phyloP scores from a whole-genome alignment of 1,140 invertebrate genomes.

The Babylonia areolata region DNA sequence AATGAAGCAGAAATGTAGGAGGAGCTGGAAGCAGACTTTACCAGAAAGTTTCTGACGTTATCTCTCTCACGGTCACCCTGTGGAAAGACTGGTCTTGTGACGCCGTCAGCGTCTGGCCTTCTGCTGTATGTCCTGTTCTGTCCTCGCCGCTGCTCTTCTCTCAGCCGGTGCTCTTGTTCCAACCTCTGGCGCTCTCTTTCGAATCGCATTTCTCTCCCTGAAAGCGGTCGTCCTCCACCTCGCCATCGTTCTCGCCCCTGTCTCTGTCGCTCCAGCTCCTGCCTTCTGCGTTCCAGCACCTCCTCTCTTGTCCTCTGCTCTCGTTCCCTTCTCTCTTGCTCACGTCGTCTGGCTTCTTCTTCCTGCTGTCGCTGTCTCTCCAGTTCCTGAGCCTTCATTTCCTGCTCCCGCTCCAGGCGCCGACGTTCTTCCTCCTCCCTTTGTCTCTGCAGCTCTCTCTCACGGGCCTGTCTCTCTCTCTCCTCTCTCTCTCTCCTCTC shows the following conservation, averaged over 20 bases:
- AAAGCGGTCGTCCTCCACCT: background rate
- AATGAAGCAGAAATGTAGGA: slow-evolving; percentile 19
- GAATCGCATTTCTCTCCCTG: background rate
- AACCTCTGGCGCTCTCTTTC: background rate
- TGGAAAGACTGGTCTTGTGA: background rate
- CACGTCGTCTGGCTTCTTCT: background rate
- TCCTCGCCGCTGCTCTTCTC: background rate
- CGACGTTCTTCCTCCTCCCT: slow-evolving; percentile 22
- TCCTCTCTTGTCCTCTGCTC: slow-evolving; percentile 30
- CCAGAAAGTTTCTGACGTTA: background rate
- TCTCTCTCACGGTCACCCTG: background rate
- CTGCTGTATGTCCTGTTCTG: background rate
- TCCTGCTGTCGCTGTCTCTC: background rate
- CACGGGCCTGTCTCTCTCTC: slow-evolving; percentile 2
- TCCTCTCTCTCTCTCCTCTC: slow-evolving; percentile 4
- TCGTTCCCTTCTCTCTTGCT: background rate
- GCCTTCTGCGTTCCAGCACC: slow-evolving; percentile 14
- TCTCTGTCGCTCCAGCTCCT: slow-evolving; percentile 21
- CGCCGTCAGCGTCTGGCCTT: background rate
- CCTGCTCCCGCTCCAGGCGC: slow-evolving; percentile 11
- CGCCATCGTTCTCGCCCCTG: slow-evolving; percentile 18
- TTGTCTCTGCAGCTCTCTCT: slow-evolving; percentile 15
- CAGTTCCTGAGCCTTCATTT: slow-evolving; percentile 12
- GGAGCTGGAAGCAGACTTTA: slow-evolving; percentile 13
- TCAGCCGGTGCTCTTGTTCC: background rate